phyloP scores from a whole-genome alignment of 2,888 invertebrate species.

The Oegoconia quadripuncta region DNA sequence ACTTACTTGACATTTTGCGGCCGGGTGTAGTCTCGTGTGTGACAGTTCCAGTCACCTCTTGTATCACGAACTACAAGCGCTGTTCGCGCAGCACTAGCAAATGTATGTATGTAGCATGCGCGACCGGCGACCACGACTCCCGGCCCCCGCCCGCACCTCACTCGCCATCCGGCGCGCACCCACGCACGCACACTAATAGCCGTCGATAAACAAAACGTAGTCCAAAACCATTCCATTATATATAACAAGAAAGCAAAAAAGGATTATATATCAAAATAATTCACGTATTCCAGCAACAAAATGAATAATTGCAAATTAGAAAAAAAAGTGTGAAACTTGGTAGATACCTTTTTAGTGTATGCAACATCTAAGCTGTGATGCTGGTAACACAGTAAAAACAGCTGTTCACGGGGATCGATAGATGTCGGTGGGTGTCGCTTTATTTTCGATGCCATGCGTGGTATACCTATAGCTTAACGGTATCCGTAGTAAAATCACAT shows the following conservation, averaged over 20 bases:
- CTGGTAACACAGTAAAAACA: conserved; percentile 32
- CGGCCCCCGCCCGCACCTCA: conserved; percentile 43
- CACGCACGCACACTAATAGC: conserved; percentile 33
- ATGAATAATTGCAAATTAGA: too few species aligned
- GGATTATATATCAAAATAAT: not conserved
- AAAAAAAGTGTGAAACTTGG: too few species aligned
- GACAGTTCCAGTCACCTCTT: conserved; percentile 67
- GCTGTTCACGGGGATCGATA: conserved; percentile 72
- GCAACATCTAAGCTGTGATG: conserved; percentile 3
- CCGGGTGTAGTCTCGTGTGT: conserved; percentile 66
- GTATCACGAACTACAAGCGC: conserved; percentile 67
- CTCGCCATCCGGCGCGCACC: conserved; percentile 26
- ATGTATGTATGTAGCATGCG: conserved; percentile 56
- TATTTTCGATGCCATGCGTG: conserved; percentile 70
- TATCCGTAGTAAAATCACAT: conserved; percentile 71
- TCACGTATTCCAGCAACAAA: not conserved
- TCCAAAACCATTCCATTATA: too few species aligned
- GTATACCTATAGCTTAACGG: conserved; percentile 66
- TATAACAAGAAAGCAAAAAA: too few species aligned
- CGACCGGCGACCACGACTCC: conserved; percentile 44
- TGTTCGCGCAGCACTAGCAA: conserved; percentile 65
- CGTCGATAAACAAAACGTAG: conserved; percentile 21
- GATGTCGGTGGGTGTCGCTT: conserved; percentile 76
- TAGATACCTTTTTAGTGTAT: not conserved
- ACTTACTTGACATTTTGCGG: conserved; percentile 74